Conservation (phyloP, 2,888 invertebrate genomes). For the Lottia gigantea region DNA sequence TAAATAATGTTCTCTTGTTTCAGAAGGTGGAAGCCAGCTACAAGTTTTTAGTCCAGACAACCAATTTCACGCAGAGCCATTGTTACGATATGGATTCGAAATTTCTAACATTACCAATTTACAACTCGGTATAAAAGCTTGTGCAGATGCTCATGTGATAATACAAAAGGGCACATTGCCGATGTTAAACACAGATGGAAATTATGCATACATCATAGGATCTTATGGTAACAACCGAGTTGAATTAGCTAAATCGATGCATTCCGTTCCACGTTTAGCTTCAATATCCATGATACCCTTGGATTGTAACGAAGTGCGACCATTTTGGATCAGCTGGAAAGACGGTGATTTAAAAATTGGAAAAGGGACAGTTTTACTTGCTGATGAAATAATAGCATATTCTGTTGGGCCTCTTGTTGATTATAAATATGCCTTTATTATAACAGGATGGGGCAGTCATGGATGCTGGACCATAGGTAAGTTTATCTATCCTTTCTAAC, state of each 20-base stretch:
- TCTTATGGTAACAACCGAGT: neutral
- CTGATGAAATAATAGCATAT: neutral
- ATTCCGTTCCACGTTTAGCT: neutral
- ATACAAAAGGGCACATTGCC: neutral
- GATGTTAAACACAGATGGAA: neutral
- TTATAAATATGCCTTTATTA: neutral
- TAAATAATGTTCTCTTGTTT: too few species aligned
- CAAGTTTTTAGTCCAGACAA: neutral
- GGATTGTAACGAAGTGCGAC: neutral
- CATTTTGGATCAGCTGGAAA: conserved; percentile 5
- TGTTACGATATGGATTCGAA: neutral
- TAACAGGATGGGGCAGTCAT: conserved; percentile 2
- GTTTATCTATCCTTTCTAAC: neutral
- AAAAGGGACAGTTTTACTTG: neutral
- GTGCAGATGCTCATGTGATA: neutral
- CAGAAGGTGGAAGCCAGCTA: neutral
- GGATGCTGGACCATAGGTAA: neutral
- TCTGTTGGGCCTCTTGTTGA: neutral
- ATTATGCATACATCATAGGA: neutral
- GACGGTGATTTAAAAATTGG: neutral
- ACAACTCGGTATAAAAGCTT: neutral
- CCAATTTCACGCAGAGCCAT: neutral
- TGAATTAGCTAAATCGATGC: neutral
- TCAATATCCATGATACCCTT: neutral
- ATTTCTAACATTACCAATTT: neutral